Evolutionary conservation across 2,797 vertebrate species (phyloP).

Genomic region (Petrocephalus schoutedeni): DNA sequence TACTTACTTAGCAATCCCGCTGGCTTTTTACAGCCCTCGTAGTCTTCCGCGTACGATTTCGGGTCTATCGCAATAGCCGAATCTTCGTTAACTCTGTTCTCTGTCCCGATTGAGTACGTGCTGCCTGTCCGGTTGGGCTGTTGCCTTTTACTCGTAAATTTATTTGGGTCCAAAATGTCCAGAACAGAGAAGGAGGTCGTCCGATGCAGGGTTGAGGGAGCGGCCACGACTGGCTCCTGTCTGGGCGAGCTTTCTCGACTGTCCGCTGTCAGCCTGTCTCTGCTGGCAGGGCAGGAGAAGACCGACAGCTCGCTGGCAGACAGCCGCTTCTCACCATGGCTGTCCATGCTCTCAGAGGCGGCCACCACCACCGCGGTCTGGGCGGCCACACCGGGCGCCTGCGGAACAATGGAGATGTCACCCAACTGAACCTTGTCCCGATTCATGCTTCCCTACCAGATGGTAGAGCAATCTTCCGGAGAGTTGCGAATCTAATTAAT

Average conservation of each 20-base stretch:
- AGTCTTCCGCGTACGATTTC: constrained; percentile 63
- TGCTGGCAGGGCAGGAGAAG: constrained; percentile 54
- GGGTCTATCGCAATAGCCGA: constrained; percentile 48
- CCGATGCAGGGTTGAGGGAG: constrained; percentile 69
- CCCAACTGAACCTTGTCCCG: constrained; percentile 68
- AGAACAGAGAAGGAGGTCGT: constrained; percentile 94
- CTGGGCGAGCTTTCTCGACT: constrained; percentile 68
- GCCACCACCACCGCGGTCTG: constrained; percentile 58
- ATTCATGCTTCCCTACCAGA: constrained; percentile 63
- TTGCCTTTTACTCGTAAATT: constrained; percentile 84
- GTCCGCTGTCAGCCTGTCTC: constrained; percentile 62
- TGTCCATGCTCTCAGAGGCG: constrained; percentile 66
- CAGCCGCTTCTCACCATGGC: constrained; percentile 67
- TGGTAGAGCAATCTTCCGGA: constrained; percentile 19
- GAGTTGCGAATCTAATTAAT: constrained; percentile 19
- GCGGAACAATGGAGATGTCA: constrained; percentile 64
- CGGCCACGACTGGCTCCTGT: constrained; percentile 64
- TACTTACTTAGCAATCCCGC: constrained; percentile 63
- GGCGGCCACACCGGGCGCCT: constrained; percentile 42
- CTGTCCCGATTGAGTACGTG: constrained; percentile 44
- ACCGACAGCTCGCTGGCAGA: constrained; percentile 53
- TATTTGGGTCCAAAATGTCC: constrained; percentile 97
- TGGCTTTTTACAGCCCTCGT: constrained; percentile 58
- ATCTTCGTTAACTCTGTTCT: constrained; percentile 58
- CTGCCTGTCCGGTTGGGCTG: constrained; percentile 55